A percentile compares a stretch with the other conserved stretches of the same genome.
Conservation (phyloP, 1,140 invertebrate species). For the Drosophila sulfurigaster region DNA sequence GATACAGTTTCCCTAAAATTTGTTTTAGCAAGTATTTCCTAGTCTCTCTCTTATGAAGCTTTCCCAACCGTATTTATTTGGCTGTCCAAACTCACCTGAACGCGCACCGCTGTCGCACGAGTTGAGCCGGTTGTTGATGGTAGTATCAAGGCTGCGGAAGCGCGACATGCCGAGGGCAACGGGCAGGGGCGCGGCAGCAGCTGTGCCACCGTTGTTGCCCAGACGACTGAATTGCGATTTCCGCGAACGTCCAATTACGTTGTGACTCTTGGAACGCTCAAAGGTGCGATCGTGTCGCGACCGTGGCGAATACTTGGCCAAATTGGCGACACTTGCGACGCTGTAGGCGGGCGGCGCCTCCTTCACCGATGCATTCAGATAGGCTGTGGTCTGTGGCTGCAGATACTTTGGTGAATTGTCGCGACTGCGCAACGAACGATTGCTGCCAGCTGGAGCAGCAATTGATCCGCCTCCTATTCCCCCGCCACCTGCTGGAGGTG, state of each 20-base stretch:
- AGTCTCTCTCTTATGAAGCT: too few species aligned
- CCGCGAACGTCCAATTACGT: constrained; percentile 69
- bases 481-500: constrained; percentile 36
- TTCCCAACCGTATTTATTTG: background rate
- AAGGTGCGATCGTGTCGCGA: constrained; percentile 66
- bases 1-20: too few species aligned
- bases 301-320: constrained; percentile 67
- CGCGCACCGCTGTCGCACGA: constrained; percentile 84
- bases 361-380: constrained; percentile 77
- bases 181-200: constrained; percentile 5
- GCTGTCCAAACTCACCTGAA: constrained; percentile 68
- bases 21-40: too few species aligned
- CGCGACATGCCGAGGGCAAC: constrained; percentile 62
- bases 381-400: constrained; percentile 73
- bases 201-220: constrained; percentile 48
- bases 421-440: constrained; percentile 70
- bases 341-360: constrained; percentile 79
- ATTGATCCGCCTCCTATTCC: background rate
- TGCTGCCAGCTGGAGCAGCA: constrained; percentile 34
- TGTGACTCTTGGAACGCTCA: constrained; percentile 76
- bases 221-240: constrained; percentile 75
- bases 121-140: constrained; percentile 77
- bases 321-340: constrained; percentile 29
- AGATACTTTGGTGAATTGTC: constrained; percentile 81
- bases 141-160: constrained; percentile 82